A percentile compares a stretch with the other conserved stretches of the same genome.
Conservation (phyloP, 2,797 vertebrate genomes). For the Chelonia mydas region DNA sequence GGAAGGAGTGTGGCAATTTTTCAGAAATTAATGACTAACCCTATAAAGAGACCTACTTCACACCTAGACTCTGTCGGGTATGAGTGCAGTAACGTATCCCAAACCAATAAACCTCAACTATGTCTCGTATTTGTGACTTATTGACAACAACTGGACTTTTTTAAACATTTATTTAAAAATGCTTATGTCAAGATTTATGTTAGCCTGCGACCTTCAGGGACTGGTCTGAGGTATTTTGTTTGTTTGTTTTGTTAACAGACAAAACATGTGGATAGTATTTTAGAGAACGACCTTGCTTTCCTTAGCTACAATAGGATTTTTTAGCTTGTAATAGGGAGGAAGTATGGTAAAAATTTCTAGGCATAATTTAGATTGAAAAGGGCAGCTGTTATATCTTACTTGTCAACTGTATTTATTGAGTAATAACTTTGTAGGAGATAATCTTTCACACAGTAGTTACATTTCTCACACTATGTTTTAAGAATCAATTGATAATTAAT, state of each 20-base stretch:
- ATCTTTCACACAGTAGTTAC: background rate
- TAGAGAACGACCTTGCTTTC: background rate
- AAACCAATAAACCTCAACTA: background rate
- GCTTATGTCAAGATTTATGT: fast-evolving
- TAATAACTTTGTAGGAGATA: background rate
- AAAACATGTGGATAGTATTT: background rate
- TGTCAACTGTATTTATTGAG: background rate
- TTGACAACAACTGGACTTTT: background rate
- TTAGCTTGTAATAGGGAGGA: background rate
- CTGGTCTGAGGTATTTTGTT: too few relatives aligned
- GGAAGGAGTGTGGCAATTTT: too few relatives aligned
- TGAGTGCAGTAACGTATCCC: background rate
- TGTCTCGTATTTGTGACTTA: background rate
- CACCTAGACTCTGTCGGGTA: background rate
- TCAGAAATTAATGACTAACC: too few relatives aligned
- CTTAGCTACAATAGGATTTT: background rate
- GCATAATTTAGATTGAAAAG: background rate
- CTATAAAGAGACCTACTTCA: too few relatives aligned
- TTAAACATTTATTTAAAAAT: background rate
- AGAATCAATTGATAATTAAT: background rate
- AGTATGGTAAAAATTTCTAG: background rate
- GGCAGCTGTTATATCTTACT: background rate
- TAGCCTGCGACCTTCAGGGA: background rate
- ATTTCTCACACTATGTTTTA: background rate
- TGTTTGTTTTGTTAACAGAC: too few relatives aligned